Conservation (phyloP, 2,888 invertebrate species). For the Elaeidobius kamerunicus region DNA sequence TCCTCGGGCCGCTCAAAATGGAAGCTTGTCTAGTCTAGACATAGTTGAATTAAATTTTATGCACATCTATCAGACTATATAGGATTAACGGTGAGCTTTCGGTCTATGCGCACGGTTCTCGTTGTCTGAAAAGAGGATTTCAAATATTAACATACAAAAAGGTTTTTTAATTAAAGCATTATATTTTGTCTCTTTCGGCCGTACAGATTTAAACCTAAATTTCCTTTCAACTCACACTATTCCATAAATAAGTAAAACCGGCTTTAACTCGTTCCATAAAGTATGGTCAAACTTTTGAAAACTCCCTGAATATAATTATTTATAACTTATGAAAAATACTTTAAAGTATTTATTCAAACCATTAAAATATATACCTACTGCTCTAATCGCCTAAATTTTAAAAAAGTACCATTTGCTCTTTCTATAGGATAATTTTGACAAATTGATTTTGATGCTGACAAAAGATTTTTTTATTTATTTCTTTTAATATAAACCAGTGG, state of each 20-base stretch:
- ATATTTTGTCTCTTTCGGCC: conserved; percentile 10
- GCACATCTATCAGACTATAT: conserved; percentile 30
- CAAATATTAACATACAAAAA: conserved; percentile 30
- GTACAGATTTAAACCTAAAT: conserved; percentile 12
- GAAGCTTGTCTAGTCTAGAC: conserved; percentile 31
- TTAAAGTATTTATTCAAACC: too few species aligned
- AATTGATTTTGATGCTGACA: too few species aligned
- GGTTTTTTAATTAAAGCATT: conserved; percentile 29
- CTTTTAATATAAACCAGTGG: too few species aligned
- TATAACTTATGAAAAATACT: too few species aligned
- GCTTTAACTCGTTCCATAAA: too few species aligned
- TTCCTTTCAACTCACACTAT: neutral
- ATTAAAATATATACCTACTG: too few species aligned
- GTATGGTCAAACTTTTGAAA: too few species aligned
- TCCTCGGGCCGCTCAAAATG: conserved; percentile 22
- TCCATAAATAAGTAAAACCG: neutral
- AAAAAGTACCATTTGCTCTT: too few species aligned
- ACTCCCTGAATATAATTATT: too few species aligned
- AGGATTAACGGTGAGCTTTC: conserved; percentile 26
- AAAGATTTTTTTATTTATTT: too few species aligned
- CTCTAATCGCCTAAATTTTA: too few species aligned
- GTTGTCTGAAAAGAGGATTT: conserved; percentile 27
- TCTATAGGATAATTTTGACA: too few species aligned
- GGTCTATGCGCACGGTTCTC: conserved; percentile 17
- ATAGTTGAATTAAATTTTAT: conserved; percentile 28